A percentile compares a stretch with the other conserved stretches of the same genome.
phyloP scores from a whole-genome alignment of 2,797 vertebrate genomes.

The Oophaga sylvatica region DNA sequence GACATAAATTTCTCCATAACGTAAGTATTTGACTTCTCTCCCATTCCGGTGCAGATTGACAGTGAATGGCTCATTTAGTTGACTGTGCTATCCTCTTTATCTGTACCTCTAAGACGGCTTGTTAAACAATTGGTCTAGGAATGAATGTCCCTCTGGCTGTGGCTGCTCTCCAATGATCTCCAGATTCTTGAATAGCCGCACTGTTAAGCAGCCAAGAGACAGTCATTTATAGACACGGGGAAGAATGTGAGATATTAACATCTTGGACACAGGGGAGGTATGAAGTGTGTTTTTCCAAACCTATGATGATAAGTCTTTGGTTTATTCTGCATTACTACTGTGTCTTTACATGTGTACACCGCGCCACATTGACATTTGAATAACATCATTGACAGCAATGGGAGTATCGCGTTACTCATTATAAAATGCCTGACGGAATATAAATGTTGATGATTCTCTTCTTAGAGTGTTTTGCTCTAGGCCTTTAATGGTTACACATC shows the following conservation, averaged over 20 bases:
- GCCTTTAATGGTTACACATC: conserved; percentile 13
- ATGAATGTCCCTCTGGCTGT: conserved; percentile 39
- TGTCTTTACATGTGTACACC: conserved; percentile 28
- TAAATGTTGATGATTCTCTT: conserved; percentile 27
- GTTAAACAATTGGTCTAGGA: conserved; percentile 30
- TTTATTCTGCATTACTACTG: conserved; percentile 14
- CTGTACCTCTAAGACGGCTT: conserved; percentile 25
- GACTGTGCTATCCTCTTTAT: conserved; percentile 23
- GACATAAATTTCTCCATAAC: not conserved
- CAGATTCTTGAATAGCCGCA: conserved; percentile 24
- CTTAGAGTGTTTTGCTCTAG: conserved; percentile 7
- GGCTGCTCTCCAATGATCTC: conserved; percentile 17
- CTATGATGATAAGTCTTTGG: conserved; percentile 15
- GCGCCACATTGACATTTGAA: conserved; percentile 21
- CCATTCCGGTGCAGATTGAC: not conserved
- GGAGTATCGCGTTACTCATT: conserved; percentile 20
- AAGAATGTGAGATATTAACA: conserved; percentile 35
- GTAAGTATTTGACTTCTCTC: not conserved
- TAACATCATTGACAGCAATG: conserved; percentile 26
- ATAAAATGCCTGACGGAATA: conserved; percentile 21
- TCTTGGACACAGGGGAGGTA: conserved; percentile 19
- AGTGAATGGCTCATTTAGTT: conserved; percentile 25
- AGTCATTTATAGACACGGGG: conserved; percentile 25
- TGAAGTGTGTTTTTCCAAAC: conserved; percentile 40
- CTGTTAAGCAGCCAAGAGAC: conserved; percentile 27